Percentiles rank a stretch among this genome's conserved stretches.
These are phyloP conservation scores for Trididemnum clinides DNA, from an alignment of 23 tunicate genomes.

Conservation along the genomic window DNA sequence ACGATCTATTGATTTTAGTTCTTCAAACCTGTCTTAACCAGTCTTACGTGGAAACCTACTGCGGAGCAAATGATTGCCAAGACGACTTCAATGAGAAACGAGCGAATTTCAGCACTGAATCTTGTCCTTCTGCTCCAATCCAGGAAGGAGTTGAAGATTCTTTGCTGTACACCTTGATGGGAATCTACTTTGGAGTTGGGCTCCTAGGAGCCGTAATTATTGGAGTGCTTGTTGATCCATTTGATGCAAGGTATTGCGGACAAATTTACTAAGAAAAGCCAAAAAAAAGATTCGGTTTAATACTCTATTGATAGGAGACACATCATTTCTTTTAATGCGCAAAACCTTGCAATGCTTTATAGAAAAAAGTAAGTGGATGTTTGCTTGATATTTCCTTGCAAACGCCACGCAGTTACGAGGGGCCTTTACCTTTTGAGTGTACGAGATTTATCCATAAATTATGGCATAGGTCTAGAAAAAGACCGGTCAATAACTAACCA, in stretches of 20 bases:
- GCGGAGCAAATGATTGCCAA: slow-evolving; percentile 87
- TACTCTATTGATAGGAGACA: too few species aligned
- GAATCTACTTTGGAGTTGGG: slow-evolving; percentile 85
- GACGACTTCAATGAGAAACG: slow-evolving; percentile 32
- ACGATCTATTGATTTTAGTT: slow-evolving; percentile 11
- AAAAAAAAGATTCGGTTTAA: too few species aligned
- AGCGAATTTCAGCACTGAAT: slow-evolving; percentile 12
- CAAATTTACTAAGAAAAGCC: too few species aligned
- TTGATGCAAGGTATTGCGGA: slow-evolving; percentile 69
- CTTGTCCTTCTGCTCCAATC: slow-evolving; percentile 19
- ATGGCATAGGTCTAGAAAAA: too few species aligned
- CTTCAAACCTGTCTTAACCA: slow-evolving; percentile 67
- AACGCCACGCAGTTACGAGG: too few species aligned
- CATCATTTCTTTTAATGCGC: too few species aligned
- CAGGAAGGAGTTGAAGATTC: background rate
- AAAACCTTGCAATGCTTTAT: too few species aligned
- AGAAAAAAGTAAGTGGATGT: too few species aligned
- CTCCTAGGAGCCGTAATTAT: slow-evolving; percentile 63
- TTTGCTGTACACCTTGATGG: slow-evolving; percentile 84
- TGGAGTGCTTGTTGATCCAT: slow-evolving; percentile 64
- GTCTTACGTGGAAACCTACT: slow-evolving; percentile 48
- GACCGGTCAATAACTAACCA: too few species aligned
- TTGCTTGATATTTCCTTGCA: too few species aligned
- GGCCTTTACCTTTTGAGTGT: too few species aligned
- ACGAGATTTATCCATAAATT: too few species aligned